Base-by-base conservation (phyloP, 2,113 vertebrate species). In the Oceanites oceanicus region DNA sequence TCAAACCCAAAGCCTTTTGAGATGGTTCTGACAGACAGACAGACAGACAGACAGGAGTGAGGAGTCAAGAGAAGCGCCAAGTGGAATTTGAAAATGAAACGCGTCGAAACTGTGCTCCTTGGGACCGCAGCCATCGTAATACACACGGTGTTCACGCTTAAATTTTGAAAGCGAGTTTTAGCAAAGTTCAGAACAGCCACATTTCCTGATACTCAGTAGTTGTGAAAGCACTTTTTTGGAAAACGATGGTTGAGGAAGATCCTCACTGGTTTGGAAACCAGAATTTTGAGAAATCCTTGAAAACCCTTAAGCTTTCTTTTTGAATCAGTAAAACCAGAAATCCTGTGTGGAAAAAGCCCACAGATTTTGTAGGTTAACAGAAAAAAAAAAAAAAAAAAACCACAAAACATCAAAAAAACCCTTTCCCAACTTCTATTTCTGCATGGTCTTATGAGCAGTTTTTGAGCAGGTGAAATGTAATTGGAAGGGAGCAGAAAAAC, bases 101-200 rank as follows among this genome's bases (percentile, higher is more conserved):
- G 0, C 0, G 0, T 66, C 0, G 0, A 42, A 88, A 30, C 7
- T 8, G 10, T 8, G 13, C 13, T 87, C 76, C 38, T 71, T 67
- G 72, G 62, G 74, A 76, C 15, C 1, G 29, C 15, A 68, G 19
- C 23, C 20, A 1, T 26, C 5, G 7, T 34, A 18, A 50, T 10
- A 29, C 29, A 21, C 38, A 16, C 3, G 3, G n/a, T 45, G 74
- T 26, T 78, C 56, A 30, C 2, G 11, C 23, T 63, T 77, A 26
- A 17, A 50, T 65, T 73, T 75, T 76, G 49, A 66, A 87, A 90
- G 38, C 9, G 18, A 50, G 10, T 50, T 89, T 78, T 49, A 40
- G 36, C 20, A 12, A 85, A 90, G 45, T 76, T 90, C 65, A 59
- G 59, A 75, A 44, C 50, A 66, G 23, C 7, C 10, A 27, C 13